These are phyloP conservation scores for Gibbula magus DNA, from an alignment of 2,888 invertebrate genomes.

Conservation along the genomic window DNA sequence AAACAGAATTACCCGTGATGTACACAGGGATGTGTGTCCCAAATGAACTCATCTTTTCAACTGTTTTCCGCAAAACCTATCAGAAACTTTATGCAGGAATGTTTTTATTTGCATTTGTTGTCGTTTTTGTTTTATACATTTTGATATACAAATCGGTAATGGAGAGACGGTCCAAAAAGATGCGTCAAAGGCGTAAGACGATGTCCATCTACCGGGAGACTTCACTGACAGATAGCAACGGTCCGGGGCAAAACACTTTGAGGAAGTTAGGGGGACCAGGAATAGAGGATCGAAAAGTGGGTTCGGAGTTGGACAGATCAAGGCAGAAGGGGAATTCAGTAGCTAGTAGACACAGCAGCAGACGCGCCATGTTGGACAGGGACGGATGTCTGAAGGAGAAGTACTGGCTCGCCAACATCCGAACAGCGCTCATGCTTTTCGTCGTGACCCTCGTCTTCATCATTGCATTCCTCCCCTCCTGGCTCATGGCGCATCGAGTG, in stretches of 20 bases:
- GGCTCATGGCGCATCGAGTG: constrained; percentile 67
- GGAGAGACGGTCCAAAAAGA: constrained; percentile 49
- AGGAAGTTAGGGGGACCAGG: constrained; percentile 6
- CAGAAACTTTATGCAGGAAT: constrained; percentile 66
- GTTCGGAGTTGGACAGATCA: constrained; percentile 19
- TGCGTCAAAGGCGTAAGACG: constrained; percentile 36
- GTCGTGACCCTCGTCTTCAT: constrained; percentile 73
- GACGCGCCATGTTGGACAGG: constrained; percentile 32
- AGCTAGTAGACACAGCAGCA: background rate
- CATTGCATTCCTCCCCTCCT: constrained; percentile 71
- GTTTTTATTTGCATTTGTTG: constrained; percentile 66
- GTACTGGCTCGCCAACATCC: constrained; percentile 67
- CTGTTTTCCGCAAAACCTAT: constrained; percentile 51
- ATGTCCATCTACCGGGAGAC: constrained; percentile 29
- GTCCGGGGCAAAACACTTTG: background rate
- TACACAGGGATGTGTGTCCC: constrained; percentile 48
- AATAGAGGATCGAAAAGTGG: constrained; percentile 4
- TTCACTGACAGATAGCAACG: background rate
- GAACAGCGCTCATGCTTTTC: constrained; percentile 73
- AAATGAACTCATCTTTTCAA: constrained; percentile 54
- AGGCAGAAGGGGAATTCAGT: constrained; percentile 4
- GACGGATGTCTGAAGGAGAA: constrained; percentile 47
- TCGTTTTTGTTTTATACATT: constrained; percentile 69
- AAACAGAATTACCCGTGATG: background rate
- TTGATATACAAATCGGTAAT: constrained; percentile 63